These are phyloP conservation scores for Ditula angustiorana DNA, from an alignment of 2,888 invertebrate genomes.

Conservation along the genomic window DNA sequence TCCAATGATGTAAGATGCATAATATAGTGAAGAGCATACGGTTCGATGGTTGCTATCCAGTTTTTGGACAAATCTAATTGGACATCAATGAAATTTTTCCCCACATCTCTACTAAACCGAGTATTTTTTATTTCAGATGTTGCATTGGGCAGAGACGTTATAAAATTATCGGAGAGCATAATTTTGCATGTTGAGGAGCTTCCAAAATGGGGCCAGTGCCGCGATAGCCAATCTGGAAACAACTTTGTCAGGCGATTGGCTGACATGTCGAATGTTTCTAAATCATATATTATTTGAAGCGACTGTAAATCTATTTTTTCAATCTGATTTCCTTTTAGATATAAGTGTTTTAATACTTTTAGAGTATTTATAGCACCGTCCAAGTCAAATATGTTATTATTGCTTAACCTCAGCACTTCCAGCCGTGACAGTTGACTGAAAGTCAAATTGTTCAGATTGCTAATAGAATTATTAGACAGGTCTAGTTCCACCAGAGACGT, in stretches of 20 bases:
- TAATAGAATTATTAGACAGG: slow-evolving; percentile 65
- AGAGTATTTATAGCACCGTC: slow-evolving; percentile 74
- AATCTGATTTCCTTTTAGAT: slow-evolving; percentile 65
- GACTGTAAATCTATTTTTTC: slow-evolving; percentile 65
- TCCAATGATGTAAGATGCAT: slow-evolving; percentile 62
- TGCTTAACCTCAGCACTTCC: slow-evolving; percentile 61
- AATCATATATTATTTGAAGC: slow-evolving; percentile 67
- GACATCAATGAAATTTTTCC: slow-evolving; percentile 52
- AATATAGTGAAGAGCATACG: slow-evolving; percentile 68
- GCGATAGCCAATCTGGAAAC: slow-evolving; percentile 62
- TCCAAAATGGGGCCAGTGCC: slow-evolving; percentile 71
- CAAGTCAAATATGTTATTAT: slow-evolving; percentile 69
- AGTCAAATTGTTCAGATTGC: slow-evolving; percentile 64
- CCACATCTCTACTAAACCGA: slow-evolving; percentile 52
- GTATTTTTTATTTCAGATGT: slow-evolving; percentile 53
- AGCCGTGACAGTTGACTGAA: slow-evolving; percentile 68
- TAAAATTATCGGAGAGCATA: slow-evolving; percentile 65
- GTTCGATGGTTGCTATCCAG: slow-evolving; percentile 63
- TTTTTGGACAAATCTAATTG: slow-evolving; percentile 73
- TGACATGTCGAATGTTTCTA: slow-evolving; percentile 75
- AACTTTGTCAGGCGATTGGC: slow-evolving; percentile 63
- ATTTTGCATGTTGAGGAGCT: slow-evolving; percentile 67
- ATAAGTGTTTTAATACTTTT: slow-evolving; percentile 66
- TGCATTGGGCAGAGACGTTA: slow-evolving; percentile 63
- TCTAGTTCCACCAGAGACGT: slow-evolving; percentile 66